Evolutionary conservation across 2,888 invertebrate species (phyloP), one percentile per base, ranked within the genome.

Genomic region (Lasioglossum calceatum): DNA sequence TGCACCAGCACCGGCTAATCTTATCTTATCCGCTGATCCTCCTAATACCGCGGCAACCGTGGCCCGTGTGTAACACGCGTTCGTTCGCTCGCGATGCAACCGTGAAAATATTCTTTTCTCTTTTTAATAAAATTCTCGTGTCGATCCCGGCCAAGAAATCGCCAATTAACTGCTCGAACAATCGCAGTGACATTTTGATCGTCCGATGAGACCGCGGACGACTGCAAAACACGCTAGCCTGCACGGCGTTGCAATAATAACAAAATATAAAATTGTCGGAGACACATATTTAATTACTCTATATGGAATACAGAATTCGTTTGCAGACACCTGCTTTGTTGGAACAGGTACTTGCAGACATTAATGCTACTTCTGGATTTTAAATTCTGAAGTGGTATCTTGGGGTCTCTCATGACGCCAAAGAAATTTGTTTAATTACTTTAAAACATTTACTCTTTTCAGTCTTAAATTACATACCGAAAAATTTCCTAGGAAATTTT

Each of bases 11-110:
- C 74, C 86, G 84, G 85, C 89, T 93, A 93, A 93, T 94, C 93
- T 93, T 94, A 93, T 94, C 94, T 94, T 93, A 94, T 93, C 92
- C 93, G 88, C 84, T 92, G 92, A 93, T 93, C 92, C 92, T 91
- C 90, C 89, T 92, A 92, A 91, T 92, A 84, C 91, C 85, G 83
- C 78, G 83, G 82, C 83, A 87, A 88, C 81, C 87, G 86, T 84
- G 87, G 79, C 76, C 50, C 83, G 79, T 58, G 79, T 73, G 81
- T 82, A 84, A 82, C 85, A 82, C 82, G 86, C 86, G 86, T 82
- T 54, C 75, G 64, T 44, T 64, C 58, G 71, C 44, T 47, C 71
- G 47, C 71, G 77, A 39, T 71, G 71, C 39, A 76, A 84, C 67
- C 81, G 71, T 77, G 79, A 50, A 87, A 80, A 87, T 87, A 79